Base-by-base conservation (phyloP, 2,113 vertebrate genomes). In the Lepidothrix coronata region DNA sequence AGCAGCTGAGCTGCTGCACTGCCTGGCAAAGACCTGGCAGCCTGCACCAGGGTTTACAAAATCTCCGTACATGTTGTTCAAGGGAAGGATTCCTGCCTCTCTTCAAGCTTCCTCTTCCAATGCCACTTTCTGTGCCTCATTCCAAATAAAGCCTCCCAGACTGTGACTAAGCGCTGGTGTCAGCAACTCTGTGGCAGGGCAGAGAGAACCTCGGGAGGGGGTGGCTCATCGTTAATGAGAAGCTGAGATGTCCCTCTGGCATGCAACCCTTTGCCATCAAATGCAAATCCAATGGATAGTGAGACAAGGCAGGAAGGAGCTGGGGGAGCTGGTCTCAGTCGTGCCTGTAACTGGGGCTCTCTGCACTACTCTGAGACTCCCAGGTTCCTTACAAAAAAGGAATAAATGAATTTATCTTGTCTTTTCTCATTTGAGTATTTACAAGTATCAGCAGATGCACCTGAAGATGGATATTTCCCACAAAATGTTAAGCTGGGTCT, bases 21-120 rank as follows among this genome's bases (percentile, higher is more conserved):
- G 96, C 94, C 93, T 94, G 91, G 96, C 89, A 96, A 94, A 96
- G 95, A 89, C 93, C 96, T 96, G 94, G 95, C 94, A 96, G 86
- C 87, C 74, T 37, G 33, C 81, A 80, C 63, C 20, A 30, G 71
- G 67, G 87, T 82, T 95, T 93, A 91, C 94, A 95, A 95, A 95
- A 95, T 75, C 95, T 92, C 85, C 0, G 46, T 84, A 92, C 81
- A 79, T 12, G 71, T 51, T 96, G 95, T 95, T 89, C 74, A n/a
- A 68, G 75, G 54, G 67, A 89, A 79, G 51, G 92, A 95, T 95
- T 92, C 94, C 93, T 87, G 76, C 88, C 35, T 88, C 35, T 4
- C 93, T 93, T 71, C 63, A 77, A 84, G 82, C 57, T 95, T 96
- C 85, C 90, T 88, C 88, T 85, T 74, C 75, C 41, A 89, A 6